A percentile compares a stretch with the other conserved stretches of the same genome.
Evolutionary conservation across 2,113 vertebrate genomes (phyloP).

Genomic region (Nothobranchius furzeri): DNA sequence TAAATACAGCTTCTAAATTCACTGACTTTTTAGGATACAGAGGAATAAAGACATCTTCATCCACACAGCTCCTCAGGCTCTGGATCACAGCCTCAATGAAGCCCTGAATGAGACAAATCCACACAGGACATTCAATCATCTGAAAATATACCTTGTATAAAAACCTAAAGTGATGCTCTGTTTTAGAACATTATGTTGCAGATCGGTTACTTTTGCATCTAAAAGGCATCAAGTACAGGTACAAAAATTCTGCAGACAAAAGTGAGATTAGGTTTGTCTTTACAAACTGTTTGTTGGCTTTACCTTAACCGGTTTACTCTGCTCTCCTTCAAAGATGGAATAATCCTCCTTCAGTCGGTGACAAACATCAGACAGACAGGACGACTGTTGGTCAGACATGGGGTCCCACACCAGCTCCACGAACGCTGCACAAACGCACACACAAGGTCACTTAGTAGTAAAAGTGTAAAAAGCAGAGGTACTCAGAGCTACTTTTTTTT

Average conservation of each 20-base stretch:
- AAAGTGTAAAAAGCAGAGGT: too few relatives aligned
- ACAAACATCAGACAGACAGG: constrained; percentile 82
- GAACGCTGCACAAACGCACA: constrained; percentile 73
- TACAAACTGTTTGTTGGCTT: background rate
- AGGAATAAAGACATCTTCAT: constrained; percentile 94
- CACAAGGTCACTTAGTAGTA: background rate
- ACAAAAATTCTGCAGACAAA: background rate
- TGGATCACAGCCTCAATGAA: constrained; percentile 77
- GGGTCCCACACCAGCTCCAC: constrained; percentile 91
- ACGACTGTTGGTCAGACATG: constrained; percentile 84
- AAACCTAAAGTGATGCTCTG: background rate
- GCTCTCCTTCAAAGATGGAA: constrained; percentile 75
- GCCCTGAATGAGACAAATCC: constrained; percentile 71
- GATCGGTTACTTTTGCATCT: background rate
- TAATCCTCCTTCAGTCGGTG: constrained; percentile 80
- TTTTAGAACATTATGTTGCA: background rate
- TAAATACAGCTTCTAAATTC: background rate
- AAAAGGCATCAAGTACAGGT: background rate
- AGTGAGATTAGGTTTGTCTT: too few relatives aligned
- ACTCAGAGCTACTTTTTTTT: too few relatives aligned
- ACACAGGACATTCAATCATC: constrained; percentile 3
- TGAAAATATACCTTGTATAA: background rate
- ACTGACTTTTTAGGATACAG: constrained; percentile 82
- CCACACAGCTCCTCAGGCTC: constrained; percentile 85
- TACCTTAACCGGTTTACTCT: constrained; percentile 85